Base-by-base conservation (phyloP, 2,797 vertebrate species). In the Tragopan temminckii region DNA sequence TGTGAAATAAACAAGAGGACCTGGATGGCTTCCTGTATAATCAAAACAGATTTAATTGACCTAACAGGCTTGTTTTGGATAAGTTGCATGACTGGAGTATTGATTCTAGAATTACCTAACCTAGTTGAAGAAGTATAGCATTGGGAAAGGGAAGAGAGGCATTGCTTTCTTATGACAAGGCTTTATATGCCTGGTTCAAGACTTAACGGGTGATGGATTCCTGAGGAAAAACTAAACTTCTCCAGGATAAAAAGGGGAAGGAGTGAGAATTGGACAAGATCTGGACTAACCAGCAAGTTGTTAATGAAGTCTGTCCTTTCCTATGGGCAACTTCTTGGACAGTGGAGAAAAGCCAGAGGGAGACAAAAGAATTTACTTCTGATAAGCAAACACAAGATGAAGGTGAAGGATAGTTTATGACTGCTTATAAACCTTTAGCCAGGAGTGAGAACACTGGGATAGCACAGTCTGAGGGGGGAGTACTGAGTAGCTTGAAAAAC, bases 61-160 rank as follows among this genome's bases (percentile, higher is more conserved):
- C 16, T 31, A 69, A 66, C 38, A 81, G 43, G 13, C 50, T 59
- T 80, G 55, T 66, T 95, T 55, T 70, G 78, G 80, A 25, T 89
- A 82, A 59, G 0, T 3, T 85, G 42, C 13, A 2, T 76, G 67
- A 59, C 36, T 84, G 50, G 55, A 79, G 13, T 69, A 36, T 59
- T 88, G 63, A 55, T 96, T 88, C 23, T 86, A 71, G 40, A 88
- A n/a, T 91, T 59, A 76, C 10, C 8, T 63, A 43, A 63, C 33
- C 4, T 61, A 58, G 29, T 5, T 58, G 36, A 50, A 12, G 35
- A 84, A 43, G 42, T 74, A 31, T 46, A 16, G 38, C 5, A 9
- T 5, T 79, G 50, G 25, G 21, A n/a, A 72, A 66, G 23, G 13
- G 31, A n/a, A n/a, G 20, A 75, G 11, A 45, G 36, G 11, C 66